Base-by-base conservation (phyloP, 2,888 invertebrate genomes). In the Temnothorax unifasciatus region DNA sequence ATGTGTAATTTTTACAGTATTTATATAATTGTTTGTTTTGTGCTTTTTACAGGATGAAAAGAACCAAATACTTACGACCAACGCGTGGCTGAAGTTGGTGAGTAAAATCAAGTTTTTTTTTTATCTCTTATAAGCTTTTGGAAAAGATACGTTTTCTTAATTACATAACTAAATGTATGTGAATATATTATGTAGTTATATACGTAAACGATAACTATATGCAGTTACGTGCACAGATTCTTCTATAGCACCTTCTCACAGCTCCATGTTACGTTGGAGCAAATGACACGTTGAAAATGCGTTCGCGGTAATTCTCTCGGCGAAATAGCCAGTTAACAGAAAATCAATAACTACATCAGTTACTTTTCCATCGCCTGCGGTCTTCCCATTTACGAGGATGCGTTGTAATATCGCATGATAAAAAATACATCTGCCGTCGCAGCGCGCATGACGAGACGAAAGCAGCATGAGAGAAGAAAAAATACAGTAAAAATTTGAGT, bases 1-100 rank as follows among this genome's bases (percentile, higher is more conserved):
- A 59, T 2, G 3, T 18, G n/a, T 54, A 29, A 79, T 25, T 34
- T 44, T 47, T n/a, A 18, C 4, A 21, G 18, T 21, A 6, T 47
- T 21, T 21, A 2, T 57, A 2, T 47, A 29, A 57, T n/a, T n/a
- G n/a, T n/a, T 85, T 85, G 77, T 87, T 79, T 81, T 89, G 77
- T 83, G 75, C 82, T 86, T 87, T 86, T 94, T 97, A 96, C 97
- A 99, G 99, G 99, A 99, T 96, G 99, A 99, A 97, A 99, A 99
- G 97, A 99, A 98, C 96, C 99, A 99, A 97, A 98, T 99, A 96
- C 97, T 99, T 96, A 98, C 98, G 95, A 98, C 99, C 96, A 99
- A 99, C 96, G 98, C 99, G 96, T 99, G 99, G 99, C 97, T 99
- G 95, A 98, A 98, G 96, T 97, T 99, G 98, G 99, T 99, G 97